Evolutionary conservation across 2,113 vertebrate genomes (phyloP), one percentile per base, ranked within the genome.

Genomic region (Sterrhoptilus dennistouni): DNA sequence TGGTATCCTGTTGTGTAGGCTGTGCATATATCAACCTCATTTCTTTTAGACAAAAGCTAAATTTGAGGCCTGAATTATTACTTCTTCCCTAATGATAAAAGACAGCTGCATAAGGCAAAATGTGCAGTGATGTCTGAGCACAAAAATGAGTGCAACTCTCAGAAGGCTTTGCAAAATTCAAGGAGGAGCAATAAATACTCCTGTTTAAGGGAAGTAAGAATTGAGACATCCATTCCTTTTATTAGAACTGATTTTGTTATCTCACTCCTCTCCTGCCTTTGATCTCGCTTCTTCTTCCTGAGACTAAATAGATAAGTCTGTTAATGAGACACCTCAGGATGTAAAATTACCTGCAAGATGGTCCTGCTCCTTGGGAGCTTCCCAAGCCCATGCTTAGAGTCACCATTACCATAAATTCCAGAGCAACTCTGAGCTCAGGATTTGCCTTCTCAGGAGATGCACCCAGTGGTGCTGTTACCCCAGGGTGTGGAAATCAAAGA

Each of bases 1-100:
- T n/a, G 77, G 60, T 52, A 57, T 89, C 76, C 80, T 71, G 59
- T 80, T 89, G 83, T 81, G 80, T 24, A 90, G 90, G 81, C 60
- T 90, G 74, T 57, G 87, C 89, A 96, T 78, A 86, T 24, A 94
- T 85, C 92, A 90, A 87, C 72, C 63, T 71, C 88, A 60, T 94
- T 86, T 88, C 75, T 93, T 89, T 38, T 33, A 90, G 85, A 90
- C 64, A 75, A 94, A 88, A 89, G 90, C 80, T 84, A 68, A 71
- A 92, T 92, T 88, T 87, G 47, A 78, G 64, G 56, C n/a, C 64
- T 84, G 75, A 78, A 54, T 77, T 92, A 63, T 52, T 88, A 52
- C 35, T 77, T 83, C 65, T 88, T 78, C 64, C 56, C 35, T 86
- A 50, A 86, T 45, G 50, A 78, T 53, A 79, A 82, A 87, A 90